phyloP scores from a whole-genome alignment of 2,888 invertebrate species.

The Andrena haemorrhoa region DNA sequence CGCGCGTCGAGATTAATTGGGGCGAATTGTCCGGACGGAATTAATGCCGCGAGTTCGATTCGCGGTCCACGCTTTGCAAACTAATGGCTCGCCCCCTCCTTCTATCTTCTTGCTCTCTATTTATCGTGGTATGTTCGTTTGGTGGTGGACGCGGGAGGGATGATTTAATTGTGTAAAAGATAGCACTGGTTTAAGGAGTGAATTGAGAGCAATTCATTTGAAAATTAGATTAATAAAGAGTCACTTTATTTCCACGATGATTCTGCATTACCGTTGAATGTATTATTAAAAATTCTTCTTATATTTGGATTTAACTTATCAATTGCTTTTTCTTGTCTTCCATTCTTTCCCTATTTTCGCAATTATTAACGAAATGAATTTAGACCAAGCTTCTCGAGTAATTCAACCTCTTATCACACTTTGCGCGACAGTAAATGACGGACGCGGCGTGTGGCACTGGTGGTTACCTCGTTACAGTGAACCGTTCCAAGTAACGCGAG shows the following conservation, averaged over 20 bases:
- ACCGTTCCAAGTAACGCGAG: slow-evolving; percentile 9
- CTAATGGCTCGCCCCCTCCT: neutral
- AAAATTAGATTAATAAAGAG: neutral
- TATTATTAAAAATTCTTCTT: neutral
- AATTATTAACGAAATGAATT: neutral
- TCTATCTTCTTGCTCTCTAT: neutral
- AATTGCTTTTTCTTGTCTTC: neutral
- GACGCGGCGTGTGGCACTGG: neutral
- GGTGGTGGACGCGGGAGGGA: neutral
- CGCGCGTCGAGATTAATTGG: slow-evolving; percentile 68
- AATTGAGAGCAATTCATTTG: neutral
- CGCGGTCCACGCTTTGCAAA: slow-evolving; percentile 24
- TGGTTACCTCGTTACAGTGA: neutral
- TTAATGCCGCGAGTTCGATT: slow-evolving; percentile 66
- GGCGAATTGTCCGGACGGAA: slow-evolving; percentile 67
- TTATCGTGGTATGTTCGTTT: neutral
- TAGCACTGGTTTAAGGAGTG: neutral
- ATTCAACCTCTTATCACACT: too few species aligned
- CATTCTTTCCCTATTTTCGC: neutral
- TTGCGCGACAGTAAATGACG: too few species aligned
- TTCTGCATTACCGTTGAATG: neutral
- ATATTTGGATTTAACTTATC: neutral
- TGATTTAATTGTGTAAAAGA: neutral
- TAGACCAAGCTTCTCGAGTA: too few species aligned
- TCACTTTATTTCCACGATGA: neutral